Conservation (phyloP, 1,140 invertebrate genomes). For the Drosophila busckii region DNA sequence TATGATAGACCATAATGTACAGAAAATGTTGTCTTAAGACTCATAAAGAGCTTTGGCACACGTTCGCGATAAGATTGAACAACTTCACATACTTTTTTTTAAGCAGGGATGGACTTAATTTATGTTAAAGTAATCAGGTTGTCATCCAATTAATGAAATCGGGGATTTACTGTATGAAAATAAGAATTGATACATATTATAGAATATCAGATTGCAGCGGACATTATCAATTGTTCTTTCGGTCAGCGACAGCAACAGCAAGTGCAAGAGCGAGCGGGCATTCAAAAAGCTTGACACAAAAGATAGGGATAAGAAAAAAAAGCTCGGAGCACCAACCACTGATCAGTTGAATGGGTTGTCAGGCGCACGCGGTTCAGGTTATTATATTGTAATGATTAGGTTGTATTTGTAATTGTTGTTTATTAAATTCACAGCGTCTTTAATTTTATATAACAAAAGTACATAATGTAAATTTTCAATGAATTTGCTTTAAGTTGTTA, state of each 20-base stretch:
- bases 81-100: slow-evolving; percentile 72
- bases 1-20: slow-evolving; percentile 73
- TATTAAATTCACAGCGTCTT: slow-evolving; percentile 72
- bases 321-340: slow-evolving; percentile 21
- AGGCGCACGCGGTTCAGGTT: slow-evolving; percentile 54
- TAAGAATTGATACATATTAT: slow-evolving; percentile 53
- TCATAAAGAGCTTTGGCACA: slow-evolving; percentile 56
- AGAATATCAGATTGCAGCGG: slow-evolving; percentile 23
- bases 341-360: slow-evolving; percentile 40
- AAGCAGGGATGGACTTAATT: slow-evolving; percentile 75
- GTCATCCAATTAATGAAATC: slow-evolving; percentile 74
- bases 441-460: slow-evolving; percentile 64
- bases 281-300: slow-evolving; percentile 35
- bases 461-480: slow-evolving; percentile 62
- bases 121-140: slow-evolving; percentile 67
- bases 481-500: slow-evolving; percentile 52
- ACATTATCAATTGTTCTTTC: slow-evolving; percentile 22
- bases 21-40: slow-evolving; percentile 54
- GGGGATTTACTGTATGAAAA: slow-evolving; percentile 73
- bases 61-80: slow-evolving; percentile 61
- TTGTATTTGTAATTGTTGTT: slow-evolving; percentile 57
- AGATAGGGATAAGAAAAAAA: slow-evolving; percentile 23
- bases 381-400: slow-evolving; percentile 54
- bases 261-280: slow-evolving; percentile 56
- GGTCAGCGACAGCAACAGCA: slow-evolving; percentile 34